Evolutionary conservation across 2,797 vertebrate genomes (phyloP).

Genomic region (Potorous gilbertii): DNA sequence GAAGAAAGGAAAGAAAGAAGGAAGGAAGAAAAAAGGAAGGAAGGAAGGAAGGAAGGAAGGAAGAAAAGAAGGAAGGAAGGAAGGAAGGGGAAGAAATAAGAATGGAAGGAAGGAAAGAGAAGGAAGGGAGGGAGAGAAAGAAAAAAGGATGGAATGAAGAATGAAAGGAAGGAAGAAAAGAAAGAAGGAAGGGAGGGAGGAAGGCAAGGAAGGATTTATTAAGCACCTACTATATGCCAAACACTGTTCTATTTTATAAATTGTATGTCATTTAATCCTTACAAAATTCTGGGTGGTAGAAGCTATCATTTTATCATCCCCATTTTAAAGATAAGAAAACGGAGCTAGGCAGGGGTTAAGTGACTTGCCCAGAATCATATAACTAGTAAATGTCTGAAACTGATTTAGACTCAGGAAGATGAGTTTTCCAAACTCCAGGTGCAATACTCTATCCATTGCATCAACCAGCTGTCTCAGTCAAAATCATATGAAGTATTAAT

Average conservation of each 20-base stretch:
- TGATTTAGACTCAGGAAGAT: not conserved
- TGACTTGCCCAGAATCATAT: not conserved
- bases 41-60: not conserved
- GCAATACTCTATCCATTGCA: not conserved
- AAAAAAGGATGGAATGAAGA: no score
- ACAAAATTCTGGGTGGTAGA: not conserved
- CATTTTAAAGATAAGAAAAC: not conserved
- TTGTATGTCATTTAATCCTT: not conserved
- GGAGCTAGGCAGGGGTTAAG: not conserved
- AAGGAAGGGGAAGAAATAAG: not conserved
- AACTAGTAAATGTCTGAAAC: not conserved
- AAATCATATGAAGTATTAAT: not conserved
- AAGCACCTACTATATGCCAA: no score
- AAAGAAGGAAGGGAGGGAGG: not conserved
- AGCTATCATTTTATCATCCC: not conserved
- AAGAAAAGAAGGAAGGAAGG: not conserved
- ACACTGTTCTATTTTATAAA: not conserved
- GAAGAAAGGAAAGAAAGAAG: no score
- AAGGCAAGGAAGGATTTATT: not conserved
- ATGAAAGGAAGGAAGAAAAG: no score
- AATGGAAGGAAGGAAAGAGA: constrained; percentile 1
- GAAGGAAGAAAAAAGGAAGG: no score
- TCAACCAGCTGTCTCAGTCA: not conserved
- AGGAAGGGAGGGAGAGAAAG: not conserved
- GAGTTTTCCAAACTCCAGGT: not conserved